Conservation (phyloP, 2,888 invertebrate genomes). For the Amitus sp. region DNA sequence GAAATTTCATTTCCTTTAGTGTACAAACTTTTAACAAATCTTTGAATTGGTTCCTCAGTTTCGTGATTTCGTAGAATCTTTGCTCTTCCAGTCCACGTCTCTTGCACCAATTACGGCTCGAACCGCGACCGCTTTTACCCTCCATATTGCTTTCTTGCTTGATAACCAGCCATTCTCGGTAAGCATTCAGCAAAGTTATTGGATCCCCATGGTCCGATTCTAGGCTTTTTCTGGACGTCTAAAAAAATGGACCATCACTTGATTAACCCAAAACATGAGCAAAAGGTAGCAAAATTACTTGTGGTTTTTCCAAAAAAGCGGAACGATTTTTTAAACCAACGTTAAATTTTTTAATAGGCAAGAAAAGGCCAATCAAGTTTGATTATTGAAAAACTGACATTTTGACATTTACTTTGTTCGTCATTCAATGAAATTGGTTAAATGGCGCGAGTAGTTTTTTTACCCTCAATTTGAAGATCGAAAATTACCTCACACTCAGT, state of each 20-base stretch:
- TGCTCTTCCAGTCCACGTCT: constrained; percentile 95
- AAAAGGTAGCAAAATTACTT: too few relatives aligned
- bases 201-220: constrained; percentile 98
- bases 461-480: neutral
- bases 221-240: constrained; percentile 79
- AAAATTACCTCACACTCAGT: constrained; percentile 78
- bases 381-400: too few relatives aligned
- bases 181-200: constrained; percentile 86
- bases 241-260: constrained; percentile 45
- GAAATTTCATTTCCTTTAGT: neutral
- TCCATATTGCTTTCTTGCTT: constrained; percentile 70
- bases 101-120: constrained; percentile 83
- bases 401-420: neutral
- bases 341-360: too few relatives aligned
- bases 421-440: neutral
- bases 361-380: too few relatives aligned
- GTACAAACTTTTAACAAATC: constrained; percentile 76
- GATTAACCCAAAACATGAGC: too few relatives aligned
- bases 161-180: constrained; percentile 88
- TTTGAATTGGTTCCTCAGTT: constrained; percentile 89
- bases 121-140: constrained; percentile 50
- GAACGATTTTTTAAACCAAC: too few relatives aligned
- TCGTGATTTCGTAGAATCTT: constrained; percentile 95
- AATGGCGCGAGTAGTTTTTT: too few relatives aligned
- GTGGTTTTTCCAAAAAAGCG: too few relatives aligned